phyloP scores from a whole-genome alignment of 2,797 vertebrate genomes.

The Pangasius macronema region DNA sequence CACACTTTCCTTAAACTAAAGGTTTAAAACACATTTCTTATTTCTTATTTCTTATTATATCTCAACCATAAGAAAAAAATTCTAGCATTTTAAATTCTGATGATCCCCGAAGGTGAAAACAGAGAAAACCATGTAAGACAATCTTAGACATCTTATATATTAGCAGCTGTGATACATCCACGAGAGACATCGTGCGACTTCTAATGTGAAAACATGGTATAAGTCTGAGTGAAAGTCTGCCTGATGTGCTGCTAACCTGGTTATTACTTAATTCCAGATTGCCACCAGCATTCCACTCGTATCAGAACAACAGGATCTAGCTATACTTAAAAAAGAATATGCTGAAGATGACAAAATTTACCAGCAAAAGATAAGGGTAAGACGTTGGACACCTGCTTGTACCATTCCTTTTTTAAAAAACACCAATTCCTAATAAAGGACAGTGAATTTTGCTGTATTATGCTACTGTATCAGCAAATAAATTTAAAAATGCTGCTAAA shows the following conservation, averaged over 20 bases:
- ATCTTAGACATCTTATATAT: neutral
- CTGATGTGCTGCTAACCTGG: neutral
- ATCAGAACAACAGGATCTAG: conserved; percentile 85
- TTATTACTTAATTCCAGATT: conserved; percentile 72
- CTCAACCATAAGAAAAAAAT: neutral
- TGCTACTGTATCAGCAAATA: neutral
- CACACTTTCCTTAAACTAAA: too few species aligned
- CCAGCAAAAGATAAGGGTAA: conserved; percentile 90
- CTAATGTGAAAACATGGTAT: neutral
- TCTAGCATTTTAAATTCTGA: neutral
- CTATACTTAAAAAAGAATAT: conserved; percentile 87
- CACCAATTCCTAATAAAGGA: neutral
- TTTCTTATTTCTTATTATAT: too few species aligned
- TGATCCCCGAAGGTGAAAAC: neutral
- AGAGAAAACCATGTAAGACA: neutral
- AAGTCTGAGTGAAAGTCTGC: neutral
- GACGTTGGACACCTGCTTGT: neutral
- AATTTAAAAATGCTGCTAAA: neutral
- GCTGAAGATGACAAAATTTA: conserved; percentile 88
- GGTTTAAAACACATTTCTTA: too few species aligned
- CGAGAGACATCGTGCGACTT: too few species aligned
- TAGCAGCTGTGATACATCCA: neutral
- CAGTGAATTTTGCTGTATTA: neutral
- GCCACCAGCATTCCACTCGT: conserved; percentile 91
- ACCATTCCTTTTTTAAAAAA: neutral